These are phyloP conservation scores for Gila robusta DNA, from an alignment of 2,797 vertebrate species.

Conservation along the genomic window DNA sequence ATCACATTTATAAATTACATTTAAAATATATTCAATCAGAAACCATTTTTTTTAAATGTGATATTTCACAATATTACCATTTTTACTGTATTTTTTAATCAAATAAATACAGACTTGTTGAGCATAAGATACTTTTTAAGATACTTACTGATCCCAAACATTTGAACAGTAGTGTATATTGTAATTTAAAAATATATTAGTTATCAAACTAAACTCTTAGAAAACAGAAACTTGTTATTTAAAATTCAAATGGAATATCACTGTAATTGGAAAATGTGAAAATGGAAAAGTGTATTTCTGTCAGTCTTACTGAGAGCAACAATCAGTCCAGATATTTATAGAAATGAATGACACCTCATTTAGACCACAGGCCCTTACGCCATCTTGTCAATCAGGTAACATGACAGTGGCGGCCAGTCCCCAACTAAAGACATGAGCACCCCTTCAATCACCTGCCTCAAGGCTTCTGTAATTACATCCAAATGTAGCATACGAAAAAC, in stretches of 20 bases:
- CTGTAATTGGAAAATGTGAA: background rate
- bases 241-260: background rate
- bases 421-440: slow-evolving; percentile 15
- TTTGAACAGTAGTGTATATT: background rate
- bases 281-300: background rate
- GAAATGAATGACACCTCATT: slow-evolving; percentile 19
- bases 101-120: too few relatives aligned
- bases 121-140: background rate
- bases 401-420: background rate
- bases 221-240: background rate
- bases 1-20: background rate
- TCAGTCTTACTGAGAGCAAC: slow-evolving; percentile 5
- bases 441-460: slow-evolving; percentile 10
- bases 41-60: too few relatives aligned
- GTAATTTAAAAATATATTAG: background rate
- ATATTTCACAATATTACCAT: background rate
- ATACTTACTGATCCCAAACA: background rate
- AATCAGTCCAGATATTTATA: slow-evolving; percentile 11
- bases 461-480: slow-evolving; percentile 32
- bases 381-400: slow-evolving; percentile 8
- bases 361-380: background rate
- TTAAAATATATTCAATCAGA: background rate
- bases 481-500: slow-evolving; percentile 34
- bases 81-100: background rate
- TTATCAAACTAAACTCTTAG: background rate